Evolutionary conservation across 2,888 invertebrate species (phyloP), one percentile per base, ranked within the genome.

Genomic region (Chironomus tentans): DNA sequence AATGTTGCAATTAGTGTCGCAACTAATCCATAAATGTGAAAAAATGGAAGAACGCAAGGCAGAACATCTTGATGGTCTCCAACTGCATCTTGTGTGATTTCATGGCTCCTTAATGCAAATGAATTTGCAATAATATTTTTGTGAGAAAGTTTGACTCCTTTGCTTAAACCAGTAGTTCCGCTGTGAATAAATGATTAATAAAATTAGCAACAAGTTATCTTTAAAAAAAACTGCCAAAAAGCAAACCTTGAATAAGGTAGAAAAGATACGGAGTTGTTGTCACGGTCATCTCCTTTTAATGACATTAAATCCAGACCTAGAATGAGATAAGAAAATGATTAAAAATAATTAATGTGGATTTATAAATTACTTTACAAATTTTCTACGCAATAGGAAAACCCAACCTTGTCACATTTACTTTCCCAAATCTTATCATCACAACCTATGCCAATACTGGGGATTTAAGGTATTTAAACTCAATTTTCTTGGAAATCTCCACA

Each of bases 1-100:
- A 93, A 79, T 73, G 88, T 86, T 0, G 87, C 86, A 2, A 89
- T 80, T 78, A 91, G 83, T 1, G 87, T 83, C 0, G 89, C 83
- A 0, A 88, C 87, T 68, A 92, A 83, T 0, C 93, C 94, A 80
- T 92, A 95, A 76, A 92, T 91, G 82, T 95, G 95, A 83, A 90
- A 94, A 83, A 93, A 89, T 1, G 95, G 95, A 72, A 95, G 82
- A 15, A 94, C 86, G 22, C 88, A 87, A 0, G 92, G 88, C 2
- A 89, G 78, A 0, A 89, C 83, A 76, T 91, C 91, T 83, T 92
- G 91, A 73, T 82, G 80, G 7, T 80, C 81, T 12, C 83, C 88
- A 2, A 78, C 79, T 21, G 80, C 78, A 38, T 78, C 78, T 76
- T 28, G n/a, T 28, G 76, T 38, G n/a, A 21, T 15, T 12, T 70